A percentile compares a stretch with the other conserved stretches of the same genome.
Evolutionary conservation across 2,113 vertebrate species (phyloP).

Genomic region (Lanius ludovicianus): DNA sequence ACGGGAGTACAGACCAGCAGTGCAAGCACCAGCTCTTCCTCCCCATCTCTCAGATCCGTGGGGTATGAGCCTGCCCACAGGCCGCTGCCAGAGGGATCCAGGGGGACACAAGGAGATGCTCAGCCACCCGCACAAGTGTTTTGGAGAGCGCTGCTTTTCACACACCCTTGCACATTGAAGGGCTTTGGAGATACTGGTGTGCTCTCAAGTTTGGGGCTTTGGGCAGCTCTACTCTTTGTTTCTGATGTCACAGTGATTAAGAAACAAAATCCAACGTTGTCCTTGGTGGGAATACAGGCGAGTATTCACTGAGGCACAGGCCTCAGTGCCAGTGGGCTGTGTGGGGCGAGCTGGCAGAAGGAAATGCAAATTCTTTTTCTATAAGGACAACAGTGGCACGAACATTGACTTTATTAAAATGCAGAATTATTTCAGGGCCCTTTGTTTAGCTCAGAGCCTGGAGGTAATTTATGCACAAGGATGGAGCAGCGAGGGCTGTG

Average conservation of each 20-base stretch:
- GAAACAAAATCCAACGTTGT: constrained; percentile 41
- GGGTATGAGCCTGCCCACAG: background rate
- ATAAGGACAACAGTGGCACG: background rate
- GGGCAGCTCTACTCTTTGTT: background rate
- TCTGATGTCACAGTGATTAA: constrained; percentile 45
- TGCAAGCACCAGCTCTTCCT: background rate
- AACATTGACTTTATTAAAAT: constrained; percentile 48
- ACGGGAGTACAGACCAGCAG: background rate
- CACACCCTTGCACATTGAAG: constrained; percentile 4
- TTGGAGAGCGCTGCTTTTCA: background rate
- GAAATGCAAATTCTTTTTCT: constrained; percentile 32
- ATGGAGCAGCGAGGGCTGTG: background rate
- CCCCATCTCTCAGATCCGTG: rapidly evolving
- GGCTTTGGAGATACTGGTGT: background rate
- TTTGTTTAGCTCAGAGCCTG: constrained; percentile 58
- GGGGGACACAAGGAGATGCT: background rate
- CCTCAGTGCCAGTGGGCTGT: constrained; percentile 31
- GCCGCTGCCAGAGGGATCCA: background rate
- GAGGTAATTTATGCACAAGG: constrained; percentile 62
- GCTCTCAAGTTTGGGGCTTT: background rate
- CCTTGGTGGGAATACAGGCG: constrained; percentile 36
- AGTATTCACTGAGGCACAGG: background rate
- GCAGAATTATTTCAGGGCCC: constrained; percentile 45
- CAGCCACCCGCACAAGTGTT: background rate
- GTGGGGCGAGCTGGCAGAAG: background rate